A percentile compares a stretch with the other conserved stretches of the same genome.
Conservation (phyloP, 2,113 vertebrate genomes). For the Scomber colias region DNA sequence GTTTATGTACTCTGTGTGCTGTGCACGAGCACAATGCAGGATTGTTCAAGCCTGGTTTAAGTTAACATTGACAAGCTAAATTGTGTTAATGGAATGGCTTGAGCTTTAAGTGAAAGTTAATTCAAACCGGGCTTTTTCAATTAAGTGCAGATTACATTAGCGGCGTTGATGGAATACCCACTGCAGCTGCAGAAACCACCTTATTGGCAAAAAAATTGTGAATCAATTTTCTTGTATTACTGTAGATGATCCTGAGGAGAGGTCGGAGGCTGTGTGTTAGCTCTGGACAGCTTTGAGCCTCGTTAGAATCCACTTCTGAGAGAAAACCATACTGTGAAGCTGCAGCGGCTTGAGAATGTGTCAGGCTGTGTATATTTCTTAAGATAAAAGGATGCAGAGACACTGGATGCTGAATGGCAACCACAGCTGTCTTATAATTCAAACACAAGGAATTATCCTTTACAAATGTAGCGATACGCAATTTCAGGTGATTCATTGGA, state of each 20-base stretch:
- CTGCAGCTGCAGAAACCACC: not conserved
- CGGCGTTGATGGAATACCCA: too few relatives aligned
- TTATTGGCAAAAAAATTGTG: not conserved
- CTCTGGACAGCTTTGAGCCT: constrained; percentile 1
- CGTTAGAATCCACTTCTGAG: not conserved
- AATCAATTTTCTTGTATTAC: not conserved
- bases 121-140: too few relatives aligned
- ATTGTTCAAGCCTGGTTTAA: too few relatives aligned
- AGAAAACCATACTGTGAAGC: not conserved
- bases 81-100: too few relatives aligned
- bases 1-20: too few relatives aligned
- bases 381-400: not conserved
- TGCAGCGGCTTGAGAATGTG: not conserved
- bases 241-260: not conserved
- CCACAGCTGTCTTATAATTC: not conserved
- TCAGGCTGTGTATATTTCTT: not conserved
- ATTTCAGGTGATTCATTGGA: not conserved
- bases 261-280: not conserved
- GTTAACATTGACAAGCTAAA: too few relatives aligned
- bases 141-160: too few relatives aligned
- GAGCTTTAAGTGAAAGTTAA: too few relatives aligned
- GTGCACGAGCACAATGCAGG: too few relatives aligned
- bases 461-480: not conserved
- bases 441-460: not conserved
- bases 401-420: not conserved